Percentiles rank a stretch among this genome's conserved stretches.
These are phyloP conservation scores for Entomyzon cyanotis DNA, from an alignment of 2,113 vertebrate genomes.

Conservation along the genomic window DNA sequence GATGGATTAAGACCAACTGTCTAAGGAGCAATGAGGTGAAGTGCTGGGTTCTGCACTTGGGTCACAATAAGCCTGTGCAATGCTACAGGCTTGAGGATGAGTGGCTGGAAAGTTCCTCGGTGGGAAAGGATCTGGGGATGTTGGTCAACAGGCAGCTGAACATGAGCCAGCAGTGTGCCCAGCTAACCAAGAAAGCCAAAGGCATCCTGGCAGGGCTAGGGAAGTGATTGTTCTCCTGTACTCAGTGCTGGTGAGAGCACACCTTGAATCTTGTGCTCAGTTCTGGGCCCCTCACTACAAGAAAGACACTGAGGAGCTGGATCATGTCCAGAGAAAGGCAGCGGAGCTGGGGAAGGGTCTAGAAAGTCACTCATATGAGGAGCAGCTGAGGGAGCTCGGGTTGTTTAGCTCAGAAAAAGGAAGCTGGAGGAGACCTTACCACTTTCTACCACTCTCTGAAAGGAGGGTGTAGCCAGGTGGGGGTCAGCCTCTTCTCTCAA, in stretches of 20 bases:
- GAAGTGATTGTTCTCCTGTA: background rate
- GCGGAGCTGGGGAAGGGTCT: background rate
- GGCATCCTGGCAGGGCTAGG: background rate
- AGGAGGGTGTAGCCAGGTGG: background rate
- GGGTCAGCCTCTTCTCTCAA: background rate
- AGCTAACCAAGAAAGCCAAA: background rate
- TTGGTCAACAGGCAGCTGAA: background rate
- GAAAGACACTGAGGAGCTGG: background rate
- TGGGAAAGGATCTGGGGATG: background rate
- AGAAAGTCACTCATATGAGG: background rate
- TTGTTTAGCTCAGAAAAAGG: background rate
- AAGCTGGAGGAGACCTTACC: background rate
- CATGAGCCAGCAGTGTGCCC: background rate
- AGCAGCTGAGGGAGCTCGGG: background rate
- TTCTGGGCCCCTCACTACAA: background rate
- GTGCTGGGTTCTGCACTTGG: background rate
- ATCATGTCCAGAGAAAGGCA: background rate
- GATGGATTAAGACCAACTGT: background rate
- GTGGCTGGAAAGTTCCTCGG: background rate
- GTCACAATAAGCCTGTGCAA: background rate
- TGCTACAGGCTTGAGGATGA: background rate
- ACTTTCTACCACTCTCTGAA: background rate
- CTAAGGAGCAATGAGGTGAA: background rate
- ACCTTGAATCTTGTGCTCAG: background rate
- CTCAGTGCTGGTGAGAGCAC: rapidly evolving